Percentiles rank a stretch among this genome's conserved stretches.
phyloP scores from a whole-genome alignment of 1,140 invertebrate genomes.

The Littorina saxatilis region DNA sequence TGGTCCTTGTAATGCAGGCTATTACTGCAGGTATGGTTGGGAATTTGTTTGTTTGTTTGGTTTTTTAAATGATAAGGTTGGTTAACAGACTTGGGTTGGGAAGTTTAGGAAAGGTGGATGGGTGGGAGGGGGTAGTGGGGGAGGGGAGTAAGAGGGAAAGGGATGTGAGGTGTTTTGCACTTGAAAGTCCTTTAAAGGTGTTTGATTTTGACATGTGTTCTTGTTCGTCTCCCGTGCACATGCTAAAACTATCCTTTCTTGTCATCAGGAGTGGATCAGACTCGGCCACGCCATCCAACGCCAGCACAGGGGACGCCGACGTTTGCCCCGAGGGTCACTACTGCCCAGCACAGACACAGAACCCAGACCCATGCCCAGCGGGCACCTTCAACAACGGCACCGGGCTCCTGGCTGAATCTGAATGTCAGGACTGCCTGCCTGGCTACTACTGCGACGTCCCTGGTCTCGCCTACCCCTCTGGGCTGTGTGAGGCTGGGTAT shows the following conservation, averaged over 20 bases:
- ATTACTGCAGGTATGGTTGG: conserved; percentile 57
- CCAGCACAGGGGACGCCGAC: conserved; percentile 61
- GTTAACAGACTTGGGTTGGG: not conserved
- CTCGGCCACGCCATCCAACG: conserved; percentile 54
- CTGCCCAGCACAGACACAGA: conserved; percentile 65
- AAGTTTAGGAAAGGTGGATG: not conserved
- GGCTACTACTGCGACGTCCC: conserved; percentile 68
- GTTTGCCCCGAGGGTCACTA: conserved; percentile 69
- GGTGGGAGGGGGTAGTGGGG: too few species aligned
- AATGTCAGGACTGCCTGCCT: conserved; percentile 64
- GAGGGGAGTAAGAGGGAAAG: too few species aligned
- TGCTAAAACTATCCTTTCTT: too few species aligned
- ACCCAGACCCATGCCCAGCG: conserved; percentile 63
- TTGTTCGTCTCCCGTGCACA: too few species aligned
- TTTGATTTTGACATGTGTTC: not conserved
- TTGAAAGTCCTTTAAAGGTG: too few species aligned
- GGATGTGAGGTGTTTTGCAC: too few species aligned
- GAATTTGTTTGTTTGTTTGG: not conserved
- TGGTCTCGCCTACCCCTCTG: conserved; percentile 58
- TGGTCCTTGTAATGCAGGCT: conserved; percentile 68
- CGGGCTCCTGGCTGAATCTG: conserved; percentile 46
- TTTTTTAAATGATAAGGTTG: not conserved
- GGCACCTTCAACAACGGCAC: conserved; percentile 72
- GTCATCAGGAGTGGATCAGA: conserved; percentile 63
- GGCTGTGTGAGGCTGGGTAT: conserved; percentile 66